Base-by-base conservation (phyloP, 2,888 invertebrate genomes). In the Petrolisthes cinctipes region DNA sequence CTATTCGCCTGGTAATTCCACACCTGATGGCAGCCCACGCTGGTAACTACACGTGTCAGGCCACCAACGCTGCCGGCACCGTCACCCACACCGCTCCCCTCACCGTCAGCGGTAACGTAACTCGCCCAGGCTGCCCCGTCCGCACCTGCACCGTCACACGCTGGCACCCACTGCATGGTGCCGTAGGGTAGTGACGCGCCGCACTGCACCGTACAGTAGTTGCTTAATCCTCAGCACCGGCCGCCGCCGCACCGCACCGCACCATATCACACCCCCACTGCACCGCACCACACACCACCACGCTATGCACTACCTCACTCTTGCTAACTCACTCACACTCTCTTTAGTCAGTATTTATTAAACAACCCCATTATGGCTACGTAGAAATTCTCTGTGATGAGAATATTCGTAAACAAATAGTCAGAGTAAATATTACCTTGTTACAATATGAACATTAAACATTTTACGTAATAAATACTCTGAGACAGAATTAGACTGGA, bases 1-100 rank as follows among this genome's bases (percentile, higher is more conserved):
- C 94, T 92, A 95, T 94, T 91, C 93, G 95, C 91, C 93, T 95
- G 92, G 94, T 95, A 91, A 95, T 95, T 17, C 89, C 91, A 14
- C 80, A 89, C 20, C 89, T 91, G 37, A 86, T 68, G 20, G 88
- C 89, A 56, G 85, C 79, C 66, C 91, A 91, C 87, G 91, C 91
- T 37, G 91, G 91, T 23, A 90, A 89, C 82, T 91, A 91, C 85
- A 91, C 91, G 9, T 91, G 91, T 76, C 83, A 86, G 66, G 91
- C 91, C 57, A 89, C 82, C 73, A 91, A 91, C 83, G 82, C 82
- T 20, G 91, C 90, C 54, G 86, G 91, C 68, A 76, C 82, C 61
- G 91, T 82, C 53, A 76, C 86, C 66, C 82, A 89, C 85, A 89
- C 90, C 20, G 90, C 91, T 4, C 86, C 89, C 11, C 90, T 91